Percentiles rank a stretch among this genome's conserved stretches.
phyloP scores from a whole-genome alignment of 2,888 invertebrate genomes.

The Mythimna loreyi region DNA sequence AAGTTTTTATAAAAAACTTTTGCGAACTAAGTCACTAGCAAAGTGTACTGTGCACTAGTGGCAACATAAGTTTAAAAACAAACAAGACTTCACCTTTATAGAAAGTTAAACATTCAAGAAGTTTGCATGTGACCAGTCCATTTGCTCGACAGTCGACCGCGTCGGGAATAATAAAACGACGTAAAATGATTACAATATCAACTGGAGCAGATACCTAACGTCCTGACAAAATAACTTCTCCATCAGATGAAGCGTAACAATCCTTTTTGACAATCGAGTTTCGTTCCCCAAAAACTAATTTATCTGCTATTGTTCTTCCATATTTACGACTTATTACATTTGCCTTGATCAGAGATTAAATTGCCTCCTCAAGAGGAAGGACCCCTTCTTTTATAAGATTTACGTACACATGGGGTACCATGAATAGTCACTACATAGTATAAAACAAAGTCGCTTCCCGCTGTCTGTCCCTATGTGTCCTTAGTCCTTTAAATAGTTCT shows the following conservation, averaged over 20 bases:
- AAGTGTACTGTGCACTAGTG: too few relatives aligned
- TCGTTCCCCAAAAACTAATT: constrained; percentile 85
- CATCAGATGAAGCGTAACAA: constrained; percentile 74
- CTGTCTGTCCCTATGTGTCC: too few relatives aligned
- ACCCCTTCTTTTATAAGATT: constrained; percentile 80
- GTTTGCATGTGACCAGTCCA: constrained; percentile 62
- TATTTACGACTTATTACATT: constrained; percentile 87
- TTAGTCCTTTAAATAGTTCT: too few relatives aligned
- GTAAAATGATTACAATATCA: constrained; percentile 64
- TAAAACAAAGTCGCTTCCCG: constrained; percentile 36
- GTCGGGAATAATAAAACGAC: constrained; percentile 69
- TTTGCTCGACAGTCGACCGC: constrained; percentile 59
- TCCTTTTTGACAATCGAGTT: constrained; percentile 84
- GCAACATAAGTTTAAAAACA: background rate
- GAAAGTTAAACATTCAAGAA: constrained; percentile 61
- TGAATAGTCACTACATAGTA: constrained; percentile 61
- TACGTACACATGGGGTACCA: constrained; percentile 62
- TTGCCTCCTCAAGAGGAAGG: constrained; percentile 78
- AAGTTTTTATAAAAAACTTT: too few relatives aligned
- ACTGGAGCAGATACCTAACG: constrained; percentile 63
- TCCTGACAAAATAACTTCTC: constrained; percentile 66
- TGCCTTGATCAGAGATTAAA: constrained; percentile 87
- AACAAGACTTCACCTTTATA: background rate
- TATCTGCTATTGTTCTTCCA: constrained; percentile 86
- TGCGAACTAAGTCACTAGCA: too few relatives aligned